Conservation (phyloP, 2,113 vertebrate species). For the Coryphaenoides rupestris region DNA sequence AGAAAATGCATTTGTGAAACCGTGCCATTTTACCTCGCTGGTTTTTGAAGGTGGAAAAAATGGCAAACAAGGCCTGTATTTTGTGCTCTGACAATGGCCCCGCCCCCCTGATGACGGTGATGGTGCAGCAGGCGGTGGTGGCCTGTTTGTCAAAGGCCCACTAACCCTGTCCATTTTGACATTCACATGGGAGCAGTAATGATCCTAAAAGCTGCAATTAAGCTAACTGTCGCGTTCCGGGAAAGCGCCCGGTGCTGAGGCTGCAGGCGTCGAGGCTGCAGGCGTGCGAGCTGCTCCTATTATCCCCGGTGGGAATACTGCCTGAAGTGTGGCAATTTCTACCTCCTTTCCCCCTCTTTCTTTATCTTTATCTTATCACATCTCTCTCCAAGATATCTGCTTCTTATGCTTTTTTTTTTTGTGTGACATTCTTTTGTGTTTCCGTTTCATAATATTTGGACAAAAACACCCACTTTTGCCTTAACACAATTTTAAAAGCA, state of each 20-base stretch:
- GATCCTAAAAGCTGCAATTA: constrained; percentile 82
- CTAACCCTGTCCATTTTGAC: constrained; percentile 74
- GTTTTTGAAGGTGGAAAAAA: constrained; percentile 18
- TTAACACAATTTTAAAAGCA: too few relatives aligned
- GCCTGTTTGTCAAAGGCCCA: constrained; percentile 69
- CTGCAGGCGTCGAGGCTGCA: constrained; percentile 29
- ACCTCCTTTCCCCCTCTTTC: constrained; percentile 41
- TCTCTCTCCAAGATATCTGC: constrained; percentile 26
- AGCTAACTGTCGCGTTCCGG: constrained; percentile 71
- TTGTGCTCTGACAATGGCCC: constrained; percentile 34
- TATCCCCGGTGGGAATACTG: constrained; percentile 72
- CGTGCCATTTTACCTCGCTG: constrained; percentile 5
- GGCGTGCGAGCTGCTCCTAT: constrained; percentile 52
- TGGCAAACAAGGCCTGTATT: constrained; percentile 59
- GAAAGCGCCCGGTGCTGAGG: constrained; percentile 64
- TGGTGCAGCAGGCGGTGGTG: constrained; percentile 55
- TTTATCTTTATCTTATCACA: not conserved
- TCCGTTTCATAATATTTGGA: constrained; percentile 4
- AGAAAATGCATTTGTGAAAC: not conserved
- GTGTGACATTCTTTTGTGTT: constrained; percentile 19
- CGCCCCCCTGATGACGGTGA: constrained; percentile 56
- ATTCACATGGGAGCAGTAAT: constrained; percentile 78
- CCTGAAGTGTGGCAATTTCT: constrained; percentile 36
- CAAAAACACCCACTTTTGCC: constrained; percentile 14
- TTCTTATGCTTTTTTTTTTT: too few relatives aligned